Evolutionary conservation across 2,797 vertebrate genomes (phyloP).

Genomic region (Falco berigora): DNA sequence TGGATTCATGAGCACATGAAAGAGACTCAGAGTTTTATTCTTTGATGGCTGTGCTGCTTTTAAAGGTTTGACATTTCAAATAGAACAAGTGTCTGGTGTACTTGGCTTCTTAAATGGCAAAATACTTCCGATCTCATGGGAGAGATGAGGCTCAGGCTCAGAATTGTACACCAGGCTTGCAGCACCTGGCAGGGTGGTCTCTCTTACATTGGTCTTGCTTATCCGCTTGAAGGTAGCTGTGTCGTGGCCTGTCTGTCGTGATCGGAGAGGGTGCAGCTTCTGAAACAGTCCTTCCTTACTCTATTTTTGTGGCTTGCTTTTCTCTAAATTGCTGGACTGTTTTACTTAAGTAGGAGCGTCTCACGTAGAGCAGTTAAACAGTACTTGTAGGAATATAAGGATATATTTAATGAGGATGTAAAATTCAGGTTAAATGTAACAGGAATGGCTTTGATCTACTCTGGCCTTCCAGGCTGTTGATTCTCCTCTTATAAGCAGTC

Average conservation of each 20-base stretch:
- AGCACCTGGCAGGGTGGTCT: neutral
- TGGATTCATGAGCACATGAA: neutral
- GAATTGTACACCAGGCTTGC: neutral
- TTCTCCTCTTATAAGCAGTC: neutral
- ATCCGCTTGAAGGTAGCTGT: neutral
- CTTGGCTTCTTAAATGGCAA: neutral
- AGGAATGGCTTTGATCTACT: neutral
- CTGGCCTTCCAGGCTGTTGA: neutral
- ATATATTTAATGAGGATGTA: neutral
- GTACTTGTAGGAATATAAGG: neutral
- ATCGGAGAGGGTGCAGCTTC: neutral
- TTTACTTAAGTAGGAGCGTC: neutral
- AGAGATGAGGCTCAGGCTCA: neutral
- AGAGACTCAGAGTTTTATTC: neutral
- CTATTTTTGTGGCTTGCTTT: neutral
- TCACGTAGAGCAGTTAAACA: neutral
- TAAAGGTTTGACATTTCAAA: neutral
- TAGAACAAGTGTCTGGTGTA: neutral
- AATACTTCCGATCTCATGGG: neutral
- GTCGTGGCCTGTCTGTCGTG: neutral
- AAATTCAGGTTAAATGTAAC: neutral
- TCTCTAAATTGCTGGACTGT: neutral
- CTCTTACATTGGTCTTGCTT: neutral
- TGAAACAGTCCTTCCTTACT: neutral
- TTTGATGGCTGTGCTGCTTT: neutral